Evolutionary conservation across 2,113 vertebrate species (phyloP).

Genomic region (Hyaena hyaena): DNA sequence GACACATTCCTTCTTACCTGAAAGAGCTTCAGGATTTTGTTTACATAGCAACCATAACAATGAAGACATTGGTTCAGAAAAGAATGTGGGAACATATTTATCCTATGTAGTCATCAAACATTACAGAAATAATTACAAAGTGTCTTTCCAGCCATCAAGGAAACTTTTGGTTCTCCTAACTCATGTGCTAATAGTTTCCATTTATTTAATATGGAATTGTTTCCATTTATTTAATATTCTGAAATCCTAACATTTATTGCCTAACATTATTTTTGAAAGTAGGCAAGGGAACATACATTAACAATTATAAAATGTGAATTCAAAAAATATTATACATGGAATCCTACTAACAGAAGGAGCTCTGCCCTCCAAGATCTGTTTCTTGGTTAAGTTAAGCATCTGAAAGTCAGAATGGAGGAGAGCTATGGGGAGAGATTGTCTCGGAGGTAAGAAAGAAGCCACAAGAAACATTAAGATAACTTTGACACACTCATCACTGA

Average conservation of each 20-base stretch:
- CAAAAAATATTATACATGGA: not conserved
- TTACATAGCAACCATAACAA: not conserved
- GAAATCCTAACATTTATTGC: not conserved
- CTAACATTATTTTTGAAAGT: not conserved
- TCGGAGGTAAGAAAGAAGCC: not conserved
- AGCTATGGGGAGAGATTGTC: not conserved
- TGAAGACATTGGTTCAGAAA: not conserved
- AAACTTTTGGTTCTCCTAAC: not conserved
- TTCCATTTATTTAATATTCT: not conserved
- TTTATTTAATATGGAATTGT: slow-evolving; percentile 25
- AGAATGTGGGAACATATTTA: not conserved
- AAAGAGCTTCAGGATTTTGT: not conserved
- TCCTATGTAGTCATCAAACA: not conserved
- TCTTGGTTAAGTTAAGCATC: not conserved
- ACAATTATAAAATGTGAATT: not conserved
- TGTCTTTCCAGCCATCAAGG: not conserved
- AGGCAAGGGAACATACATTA: not conserved
- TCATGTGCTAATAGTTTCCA: not conserved
- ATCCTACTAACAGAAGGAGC: not conserved
- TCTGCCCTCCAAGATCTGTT: not conserved
- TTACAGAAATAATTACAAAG: not conserved
- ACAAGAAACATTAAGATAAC: not conserved
- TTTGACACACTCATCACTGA: not conserved
- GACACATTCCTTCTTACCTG: not conserved
- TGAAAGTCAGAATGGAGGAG: not conserved